Evolutionary conservation across 1,140 invertebrate genomes (phyloP).

Genomic region (Bombus confusus): DNA sequence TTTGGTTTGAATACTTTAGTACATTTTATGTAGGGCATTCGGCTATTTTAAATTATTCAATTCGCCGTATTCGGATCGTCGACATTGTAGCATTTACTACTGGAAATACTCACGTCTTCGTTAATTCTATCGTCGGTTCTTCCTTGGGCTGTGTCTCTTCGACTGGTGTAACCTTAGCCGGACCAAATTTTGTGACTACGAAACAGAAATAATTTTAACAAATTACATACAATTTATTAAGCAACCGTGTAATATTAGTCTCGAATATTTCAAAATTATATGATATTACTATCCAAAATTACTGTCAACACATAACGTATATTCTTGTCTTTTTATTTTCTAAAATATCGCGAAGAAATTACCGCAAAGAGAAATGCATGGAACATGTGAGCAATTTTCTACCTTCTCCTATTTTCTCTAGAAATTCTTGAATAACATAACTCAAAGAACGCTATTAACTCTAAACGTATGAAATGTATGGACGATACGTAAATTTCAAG

Average conservation of each 20-base stretch:
- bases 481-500: not conserved
- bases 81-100: not conserved
- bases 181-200: constrained; percentile 77
- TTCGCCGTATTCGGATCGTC: not conserved
- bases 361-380: too few relatives aligned
- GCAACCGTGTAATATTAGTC: too few relatives aligned
- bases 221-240: not conserved
- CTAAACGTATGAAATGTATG: not conserved
- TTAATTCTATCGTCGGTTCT: constrained; percentile 68
- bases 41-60: not conserved
- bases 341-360: not conserved
- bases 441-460: not conserved
- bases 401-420: too few relatives aligned
- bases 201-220: constrained; percentile 32
- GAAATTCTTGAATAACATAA: not conserved
- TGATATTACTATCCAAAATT: too few relatives aligned
- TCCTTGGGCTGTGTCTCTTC: constrained; percentile 77
- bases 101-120: constrained; percentile 55
- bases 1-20: not conserved
- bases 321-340: not conserved
- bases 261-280: too few relatives aligned
- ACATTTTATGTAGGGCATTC: not conserved
- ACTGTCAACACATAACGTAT: too few relatives aligned
- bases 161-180: constrained; percentile 75
- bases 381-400: too few relatives aligned